A percentile compares a stretch with the other conserved stretches of the same genome.
Evolutionary conservation across 2,797 vertebrate species (phyloP).

Genomic region (Crocidura indochinensis): DNA sequence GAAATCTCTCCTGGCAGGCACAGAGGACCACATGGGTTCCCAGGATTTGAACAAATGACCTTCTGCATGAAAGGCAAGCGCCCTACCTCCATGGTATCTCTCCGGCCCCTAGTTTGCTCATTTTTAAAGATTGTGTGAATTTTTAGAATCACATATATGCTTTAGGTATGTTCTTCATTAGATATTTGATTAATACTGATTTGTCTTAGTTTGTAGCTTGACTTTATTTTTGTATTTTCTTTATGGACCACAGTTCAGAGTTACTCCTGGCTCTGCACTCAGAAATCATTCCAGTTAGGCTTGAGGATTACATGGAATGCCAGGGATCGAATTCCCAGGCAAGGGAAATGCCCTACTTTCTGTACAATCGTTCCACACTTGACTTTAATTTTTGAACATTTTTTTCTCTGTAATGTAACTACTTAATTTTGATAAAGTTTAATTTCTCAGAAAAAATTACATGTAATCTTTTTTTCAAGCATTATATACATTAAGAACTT

Average conservation of each 20-base stretch:
- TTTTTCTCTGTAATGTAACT: conserved; percentile 17
- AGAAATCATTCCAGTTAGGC: no score
- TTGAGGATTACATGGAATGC: no score
- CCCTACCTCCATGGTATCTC: no score
- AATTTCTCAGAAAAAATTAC: background rate
- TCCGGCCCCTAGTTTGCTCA: background rate
- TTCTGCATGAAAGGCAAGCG: no score
- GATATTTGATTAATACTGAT: conserved; percentile 52
- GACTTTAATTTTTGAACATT: conserved; percentile 4
- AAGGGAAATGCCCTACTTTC: no score
- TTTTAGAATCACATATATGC: conserved; percentile 54
- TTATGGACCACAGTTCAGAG: no score
- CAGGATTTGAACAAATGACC: no score
- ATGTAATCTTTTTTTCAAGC: background rate
- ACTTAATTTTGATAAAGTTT: conserved; percentile 40
- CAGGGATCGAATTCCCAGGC: no score
- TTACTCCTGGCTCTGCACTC: no score
- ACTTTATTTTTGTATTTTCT: background rate
- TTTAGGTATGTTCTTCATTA: conserved; percentile 22
- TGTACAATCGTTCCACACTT: background rate
- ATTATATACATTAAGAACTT: background rate
- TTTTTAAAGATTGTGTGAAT: conserved; percentile 30
- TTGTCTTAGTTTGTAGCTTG: conserved; percentile 14
- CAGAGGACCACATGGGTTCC: no score
- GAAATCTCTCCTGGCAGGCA: no score